A percentile compares a stretch with the other conserved stretches of the same genome.
Evolutionary conservation across 2,888 invertebrate genomes (phyloP).

Genomic region (Agonopterix alstromeriana): DNA sequence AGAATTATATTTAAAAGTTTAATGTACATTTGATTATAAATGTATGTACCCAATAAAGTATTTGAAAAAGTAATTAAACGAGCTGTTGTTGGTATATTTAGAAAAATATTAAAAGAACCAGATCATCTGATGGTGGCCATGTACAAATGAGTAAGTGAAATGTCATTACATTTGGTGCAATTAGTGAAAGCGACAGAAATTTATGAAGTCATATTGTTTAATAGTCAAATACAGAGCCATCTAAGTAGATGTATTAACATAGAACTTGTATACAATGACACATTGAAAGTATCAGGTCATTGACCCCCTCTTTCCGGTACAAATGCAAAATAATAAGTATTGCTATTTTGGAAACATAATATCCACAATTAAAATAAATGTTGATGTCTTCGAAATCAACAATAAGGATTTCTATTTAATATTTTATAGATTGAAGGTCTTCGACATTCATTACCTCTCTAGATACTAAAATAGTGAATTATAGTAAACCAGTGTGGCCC

Average conservation of each 20-base stretch:
- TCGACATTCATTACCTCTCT: slow-evolving; percentile 53
- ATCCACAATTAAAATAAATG: slow-evolving; percentile 40
- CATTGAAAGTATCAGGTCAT: slow-evolving; percentile 29
- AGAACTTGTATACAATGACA: slow-evolving; percentile 39
- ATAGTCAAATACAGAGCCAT: slow-evolving; percentile 72
- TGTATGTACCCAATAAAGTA: slow-evolving; percentile 55
- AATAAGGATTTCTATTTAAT: slow-evolving; percentile 54
- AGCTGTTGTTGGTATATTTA: slow-evolving; percentile 77
- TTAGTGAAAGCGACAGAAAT: slow-evolving; percentile 49
- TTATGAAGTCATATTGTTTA: slow-evolving; percentile 59
- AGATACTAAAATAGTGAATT: slow-evolving; percentile 64
- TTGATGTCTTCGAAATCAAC: slow-evolving; percentile 37
- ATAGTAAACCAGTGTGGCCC: slow-evolving; percentile 47
- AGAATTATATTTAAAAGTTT: slow-evolving; percentile 73
- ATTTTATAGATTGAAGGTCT: slow-evolving; percentile 49
- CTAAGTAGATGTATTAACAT: slow-evolving; percentile 57
- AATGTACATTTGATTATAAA: slow-evolving; percentile 55
- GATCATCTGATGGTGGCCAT: slow-evolving; percentile 84
- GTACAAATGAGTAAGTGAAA: slow-evolving; percentile 78
- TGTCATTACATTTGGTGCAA: slow-evolving; percentile 42
- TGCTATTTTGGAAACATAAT: slow-evolving; percentile 47
- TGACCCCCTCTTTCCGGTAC: slow-evolving; percentile 54
- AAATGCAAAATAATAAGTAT: slow-evolving; percentile 41
- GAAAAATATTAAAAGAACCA: slow-evolving; percentile 73
- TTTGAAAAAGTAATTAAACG: slow-evolving; percentile 51